Conservation (phyloP, 2,888 invertebrate species). For the Cephonodes hylas region DNA sequence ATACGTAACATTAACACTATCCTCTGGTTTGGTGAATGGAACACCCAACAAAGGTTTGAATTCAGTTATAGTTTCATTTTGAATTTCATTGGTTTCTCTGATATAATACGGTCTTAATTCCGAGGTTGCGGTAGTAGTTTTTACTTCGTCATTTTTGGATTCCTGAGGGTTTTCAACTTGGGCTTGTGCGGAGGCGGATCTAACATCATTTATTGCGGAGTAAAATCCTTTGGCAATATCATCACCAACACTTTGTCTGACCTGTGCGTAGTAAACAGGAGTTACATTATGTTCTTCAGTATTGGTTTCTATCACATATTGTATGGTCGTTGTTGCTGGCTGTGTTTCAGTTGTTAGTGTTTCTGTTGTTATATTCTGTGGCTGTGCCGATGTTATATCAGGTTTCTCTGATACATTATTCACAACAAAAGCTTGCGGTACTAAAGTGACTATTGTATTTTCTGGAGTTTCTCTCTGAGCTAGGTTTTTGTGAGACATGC, state of each 20-base stretch:
- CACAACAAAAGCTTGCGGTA: slow-evolving; percentile 48
- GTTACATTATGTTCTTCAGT: slow-evolving; percentile 54
- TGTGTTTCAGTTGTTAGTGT: slow-evolving; percentile 47
- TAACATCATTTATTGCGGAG: slow-evolving; percentile 82
- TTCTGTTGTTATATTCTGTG: slow-evolving; percentile 52
- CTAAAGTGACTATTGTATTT: slow-evolving; percentile 50
- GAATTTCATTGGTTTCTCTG: slow-evolving; percentile 38
- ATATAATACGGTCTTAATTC: slow-evolving; percentile 48
- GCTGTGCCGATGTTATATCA: slow-evolving; percentile 40
- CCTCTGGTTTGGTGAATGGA: slow-evolving; percentile 59
- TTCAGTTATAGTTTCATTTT: slow-evolving; percentile 50
- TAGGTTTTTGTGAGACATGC: slow-evolving; percentile 51
- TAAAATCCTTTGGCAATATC: slow-evolving; percentile 73
- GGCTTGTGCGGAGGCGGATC: slow-evolving; percentile 82
- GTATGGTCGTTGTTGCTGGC: slow-evolving; percentile 54
- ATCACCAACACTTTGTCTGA: slow-evolving; percentile 63
- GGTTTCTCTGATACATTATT: slow-evolving; percentile 52
- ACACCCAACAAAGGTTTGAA: slow-evolving; percentile 57
- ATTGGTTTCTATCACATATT: slow-evolving; percentile 53
- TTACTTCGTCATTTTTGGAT: slow-evolving; percentile 36
- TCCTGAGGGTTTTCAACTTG: slow-evolving; percentile 81
- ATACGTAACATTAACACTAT: slow-evolving; percentile 66
- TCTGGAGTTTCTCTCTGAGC: slow-evolving; percentile 69
- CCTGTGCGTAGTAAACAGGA: slow-evolving; percentile 74
- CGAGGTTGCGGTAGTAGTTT: slow-evolving; percentile 42